These are phyloP conservation scores for Parnassius smintheus DNA, from an alignment of 2,888 invertebrate genomes.

Conservation along the genomic window DNA sequence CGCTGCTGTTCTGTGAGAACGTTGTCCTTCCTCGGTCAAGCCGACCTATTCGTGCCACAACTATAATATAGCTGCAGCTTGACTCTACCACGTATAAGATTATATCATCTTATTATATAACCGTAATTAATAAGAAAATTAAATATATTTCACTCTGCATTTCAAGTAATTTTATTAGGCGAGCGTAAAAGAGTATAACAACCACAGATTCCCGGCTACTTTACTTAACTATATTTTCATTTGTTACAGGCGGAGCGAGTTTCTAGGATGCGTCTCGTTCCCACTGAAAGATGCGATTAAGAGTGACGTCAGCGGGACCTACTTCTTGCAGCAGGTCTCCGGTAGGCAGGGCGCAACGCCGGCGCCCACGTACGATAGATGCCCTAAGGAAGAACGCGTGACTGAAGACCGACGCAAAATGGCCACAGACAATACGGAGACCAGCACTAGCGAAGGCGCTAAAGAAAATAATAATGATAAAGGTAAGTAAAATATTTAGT, in stretches of 20 bases:
- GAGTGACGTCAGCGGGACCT: slow-evolving; percentile 85
- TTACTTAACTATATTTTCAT: slow-evolving; percentile 30
- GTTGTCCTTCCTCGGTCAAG: too few relatives aligned
- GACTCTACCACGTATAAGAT: too few relatives aligned
- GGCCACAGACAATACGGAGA: slow-evolving; percentile 76
- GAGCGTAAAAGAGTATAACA: too few relatives aligned
- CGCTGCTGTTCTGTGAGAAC: too few relatives aligned
- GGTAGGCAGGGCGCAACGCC: slow-evolving; percentile 49
- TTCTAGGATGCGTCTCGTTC: slow-evolving; percentile 96
- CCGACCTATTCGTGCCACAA: too few relatives aligned
- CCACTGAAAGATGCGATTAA: slow-evolving; percentile 90
- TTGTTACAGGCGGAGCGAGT: slow-evolving; percentile 93
- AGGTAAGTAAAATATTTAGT: slow-evolving; percentile 46
- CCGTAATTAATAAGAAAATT: too few relatives aligned
- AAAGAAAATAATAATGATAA: slow-evolving; percentile 70
- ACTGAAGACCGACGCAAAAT: slow-evolving; percentile 64
- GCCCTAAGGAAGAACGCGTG: slow-evolving; percentile 50
- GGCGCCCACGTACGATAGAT: slow-evolving; percentile 52
- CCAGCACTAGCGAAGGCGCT: slow-evolving; percentile 69
- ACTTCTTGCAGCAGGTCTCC: slow-evolving; percentile 82
- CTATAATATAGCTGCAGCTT: too few relatives aligned
- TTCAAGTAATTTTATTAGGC: too few relatives aligned
- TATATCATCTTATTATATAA: too few relatives aligned
- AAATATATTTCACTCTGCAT: too few relatives aligned
- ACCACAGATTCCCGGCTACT: too few relatives aligned